Conservation (phyloP, 2,113 vertebrate species). For the Chaetops frenatus region DNA sequence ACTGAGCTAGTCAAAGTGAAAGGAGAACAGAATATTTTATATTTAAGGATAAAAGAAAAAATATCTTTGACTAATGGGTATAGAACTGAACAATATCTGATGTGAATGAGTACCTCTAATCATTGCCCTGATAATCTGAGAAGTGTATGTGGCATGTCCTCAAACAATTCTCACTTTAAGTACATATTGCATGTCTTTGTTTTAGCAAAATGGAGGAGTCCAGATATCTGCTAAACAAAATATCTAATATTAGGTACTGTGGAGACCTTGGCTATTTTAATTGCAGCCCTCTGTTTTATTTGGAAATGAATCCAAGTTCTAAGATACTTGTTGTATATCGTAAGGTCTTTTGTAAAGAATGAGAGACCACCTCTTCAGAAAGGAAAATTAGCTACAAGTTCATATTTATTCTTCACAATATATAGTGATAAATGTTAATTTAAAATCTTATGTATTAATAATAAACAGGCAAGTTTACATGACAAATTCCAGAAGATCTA, state of each 20-base stretch:
- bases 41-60: neutral
- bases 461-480: neutral
- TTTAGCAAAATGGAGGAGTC: neutral
- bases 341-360: neutral
- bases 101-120: neutral
- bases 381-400: neutral
- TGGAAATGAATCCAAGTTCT: neutral
- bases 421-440: neutral
- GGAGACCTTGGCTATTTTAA: neutral
- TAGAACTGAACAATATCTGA: neutral
- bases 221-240: neutral
- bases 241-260: neutral
- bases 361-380: neutral
- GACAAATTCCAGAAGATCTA: neutral
- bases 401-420: neutral
- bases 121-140: neutral
- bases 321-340: neutral
- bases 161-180: neutral
- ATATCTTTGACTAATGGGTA: neutral
- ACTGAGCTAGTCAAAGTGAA: neutral
- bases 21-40: neutral
- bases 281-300: neutral
- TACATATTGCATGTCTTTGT: rapidly evolving
- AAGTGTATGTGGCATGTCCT: neutral
- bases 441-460: neutral